Conservation (phyloP, 2,113 vertebrate species). For the Rhabdornis inornatus region DNA sequence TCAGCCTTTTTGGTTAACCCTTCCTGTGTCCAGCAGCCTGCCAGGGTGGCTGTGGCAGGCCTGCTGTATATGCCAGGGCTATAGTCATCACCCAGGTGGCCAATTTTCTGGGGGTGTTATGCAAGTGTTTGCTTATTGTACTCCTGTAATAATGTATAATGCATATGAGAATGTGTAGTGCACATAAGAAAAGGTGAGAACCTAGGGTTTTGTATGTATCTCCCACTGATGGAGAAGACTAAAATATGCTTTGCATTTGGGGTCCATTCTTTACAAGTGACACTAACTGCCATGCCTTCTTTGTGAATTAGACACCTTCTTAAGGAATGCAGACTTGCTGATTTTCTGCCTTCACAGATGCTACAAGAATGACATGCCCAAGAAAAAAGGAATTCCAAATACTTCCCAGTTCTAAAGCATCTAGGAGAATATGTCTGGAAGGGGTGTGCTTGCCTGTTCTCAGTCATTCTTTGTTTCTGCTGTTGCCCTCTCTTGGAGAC, state of each 20-base stretch:
- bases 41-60: neutral
- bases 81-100: neutral
- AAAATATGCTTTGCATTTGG: neutral
- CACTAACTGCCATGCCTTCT: rapidly evolving
- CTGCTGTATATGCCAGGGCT: rapidly evolving
- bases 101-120: rapidly evolving
- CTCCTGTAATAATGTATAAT: neutral
- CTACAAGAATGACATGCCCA: neutral
- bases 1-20: neutral
- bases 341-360: neutral
- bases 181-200: neutral
- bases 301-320: neutral
- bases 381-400: neutral
- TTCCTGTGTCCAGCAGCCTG: neutral
- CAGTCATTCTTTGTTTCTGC: neutral
- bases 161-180: neutral
- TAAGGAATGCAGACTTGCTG: neutral
- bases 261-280: neutral
- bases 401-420: neutral
- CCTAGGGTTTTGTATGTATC: neutral
- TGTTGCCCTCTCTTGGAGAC: neutral
- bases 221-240: neutral
- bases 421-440: neutral
- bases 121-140: neutral
- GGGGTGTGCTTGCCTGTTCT: neutral